These are phyloP conservation scores for Hydroisotoma schaefferi DNA, from an alignment of 2,888 invertebrate species.

Conservation along the genomic window DNA sequence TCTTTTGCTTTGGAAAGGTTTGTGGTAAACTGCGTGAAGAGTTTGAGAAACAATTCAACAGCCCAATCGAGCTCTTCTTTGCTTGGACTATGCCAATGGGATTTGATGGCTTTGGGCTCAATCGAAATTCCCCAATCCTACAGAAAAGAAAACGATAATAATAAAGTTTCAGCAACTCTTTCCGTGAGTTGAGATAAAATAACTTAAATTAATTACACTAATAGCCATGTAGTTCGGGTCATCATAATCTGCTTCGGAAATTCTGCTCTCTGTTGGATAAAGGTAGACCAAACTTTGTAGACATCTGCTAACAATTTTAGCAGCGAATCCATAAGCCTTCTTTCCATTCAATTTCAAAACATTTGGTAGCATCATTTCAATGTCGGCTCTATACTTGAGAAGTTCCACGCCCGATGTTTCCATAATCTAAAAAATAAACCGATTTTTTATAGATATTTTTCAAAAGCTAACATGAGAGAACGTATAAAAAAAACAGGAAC, in stretches of 20 bases:
- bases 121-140: constrained; percentile 76
- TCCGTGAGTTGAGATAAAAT: neutral
- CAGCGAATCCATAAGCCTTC: constrained; percentile 40
- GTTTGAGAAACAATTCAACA: constrained; percentile 56
- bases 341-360: constrained; percentile 52
- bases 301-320: constrained; percentile 37
- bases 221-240: constrained; percentile 46
- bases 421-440: constrained; percentile 30
- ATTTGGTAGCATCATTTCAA: constrained; percentile 58
- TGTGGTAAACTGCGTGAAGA: constrained; percentile 51
- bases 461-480: neutral
- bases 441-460: neutral
- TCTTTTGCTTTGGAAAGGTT: constrained; percentile 61
- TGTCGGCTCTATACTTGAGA: constrained; percentile 56
- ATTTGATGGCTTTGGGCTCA: constrained; percentile 62
- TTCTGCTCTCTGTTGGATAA: constrained; percentile 45
- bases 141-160: constrained; percentile 11
- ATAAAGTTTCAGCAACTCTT: neutral
- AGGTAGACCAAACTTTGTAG: constrained; percentile 44
- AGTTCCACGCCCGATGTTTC: constrained; percentile 56
- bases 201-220: constrained; percentile 24
- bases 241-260: constrained; percentile 44
- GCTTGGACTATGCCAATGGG: constrained; percentile 75
- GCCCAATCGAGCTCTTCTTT: constrained; percentile 66
- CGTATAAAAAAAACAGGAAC: constrained; percentile 24